These are phyloP conservation scores for Ptilodon capucinus DNA, from an alignment of 2,888 invertebrate genomes.

Conservation along the genomic window DNA sequence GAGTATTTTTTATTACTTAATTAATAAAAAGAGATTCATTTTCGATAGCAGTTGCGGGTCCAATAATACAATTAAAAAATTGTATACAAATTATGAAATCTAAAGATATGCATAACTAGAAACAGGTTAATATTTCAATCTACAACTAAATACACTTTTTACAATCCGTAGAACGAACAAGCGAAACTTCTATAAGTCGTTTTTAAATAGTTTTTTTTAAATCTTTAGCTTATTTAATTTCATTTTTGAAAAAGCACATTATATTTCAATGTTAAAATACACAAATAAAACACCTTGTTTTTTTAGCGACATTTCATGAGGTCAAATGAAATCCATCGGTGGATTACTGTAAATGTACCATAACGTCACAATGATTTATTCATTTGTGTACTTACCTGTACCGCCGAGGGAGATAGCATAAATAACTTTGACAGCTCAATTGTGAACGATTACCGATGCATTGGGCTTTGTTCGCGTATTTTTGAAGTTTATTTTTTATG, in stretches of 20 bases:
- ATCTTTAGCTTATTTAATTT: constrained; percentile 54
- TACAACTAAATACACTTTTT: constrained; percentile 82
- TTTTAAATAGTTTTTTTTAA: constrained; percentile 64
- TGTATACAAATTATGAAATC: constrained; percentile 63
- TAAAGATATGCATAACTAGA: constrained; percentile 81
- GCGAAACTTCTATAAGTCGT: constrained; percentile 71
- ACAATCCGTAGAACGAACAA: constrained; percentile 75
- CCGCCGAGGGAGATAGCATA: constrained; percentile 42
- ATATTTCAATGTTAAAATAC: constrained; percentile 34
- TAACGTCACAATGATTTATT: constrained; percentile 51
- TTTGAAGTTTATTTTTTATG: constrained; percentile 2
- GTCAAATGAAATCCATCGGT: constrained; percentile 6
- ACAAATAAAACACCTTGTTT: no score
- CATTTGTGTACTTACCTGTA: constrained; percentile 42
- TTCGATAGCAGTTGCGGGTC: constrained; percentile 10
- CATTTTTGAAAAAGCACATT: constrained; percentile 46
- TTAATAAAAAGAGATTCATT: background rate
- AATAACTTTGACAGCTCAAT: constrained; percentile 65
- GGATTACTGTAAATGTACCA: constrained; percentile 43
- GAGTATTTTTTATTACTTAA: background rate
- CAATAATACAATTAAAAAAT: constrained; percentile 41
- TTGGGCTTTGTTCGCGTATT: constrained; percentile 15
- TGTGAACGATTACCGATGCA: constrained; percentile 55
- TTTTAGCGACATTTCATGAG: constrained; percentile 2
- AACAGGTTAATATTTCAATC: constrained; percentile 76